A percentile compares a stretch with the other conserved stretches of the same genome.
Evolutionary conservation across 2,113 vertebrate genomes (phyloP).

Genomic region (Apodemus speciosus): DNA sequence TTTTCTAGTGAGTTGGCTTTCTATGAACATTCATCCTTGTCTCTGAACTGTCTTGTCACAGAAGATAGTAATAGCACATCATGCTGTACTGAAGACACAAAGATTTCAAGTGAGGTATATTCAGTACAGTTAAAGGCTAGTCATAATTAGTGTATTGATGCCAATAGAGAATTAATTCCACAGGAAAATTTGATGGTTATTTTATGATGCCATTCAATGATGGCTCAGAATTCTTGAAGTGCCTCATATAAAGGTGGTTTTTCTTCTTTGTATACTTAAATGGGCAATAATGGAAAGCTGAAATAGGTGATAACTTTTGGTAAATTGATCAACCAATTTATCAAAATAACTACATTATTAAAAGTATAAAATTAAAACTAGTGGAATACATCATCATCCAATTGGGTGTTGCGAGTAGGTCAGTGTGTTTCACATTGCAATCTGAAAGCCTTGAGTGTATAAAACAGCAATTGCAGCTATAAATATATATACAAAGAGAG

Average conservation of each 20-base stretch:
- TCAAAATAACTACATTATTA: neutral
- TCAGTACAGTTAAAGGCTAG: neutral
- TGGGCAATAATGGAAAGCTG: neutral
- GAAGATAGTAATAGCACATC: neutral
- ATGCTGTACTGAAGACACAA: neutral
- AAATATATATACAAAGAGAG: neutral
- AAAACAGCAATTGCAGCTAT: neutral
- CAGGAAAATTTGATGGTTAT: neutral
- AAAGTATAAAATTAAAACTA: neutral
- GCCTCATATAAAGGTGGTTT: neutral
- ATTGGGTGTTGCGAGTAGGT: neutral
- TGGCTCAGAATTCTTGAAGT: neutral
- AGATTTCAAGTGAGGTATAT: neutral
- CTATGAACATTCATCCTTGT: neutral
- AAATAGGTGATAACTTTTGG: neutral
- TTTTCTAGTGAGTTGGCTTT: too few species aligned
- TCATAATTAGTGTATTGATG: neutral
- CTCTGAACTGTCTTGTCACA: neutral
- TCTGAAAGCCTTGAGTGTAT: neutral
- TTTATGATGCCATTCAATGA: neutral
- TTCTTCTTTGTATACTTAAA: neutral
- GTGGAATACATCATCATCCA: neutral
- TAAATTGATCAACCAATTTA: neutral
- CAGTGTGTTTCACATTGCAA: neutral
- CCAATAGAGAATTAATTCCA: neutral